Evolutionary conservation across 2,888 invertebrate genomes (phyloP).

Genomic region (Syrista parreyssii): DNA sequence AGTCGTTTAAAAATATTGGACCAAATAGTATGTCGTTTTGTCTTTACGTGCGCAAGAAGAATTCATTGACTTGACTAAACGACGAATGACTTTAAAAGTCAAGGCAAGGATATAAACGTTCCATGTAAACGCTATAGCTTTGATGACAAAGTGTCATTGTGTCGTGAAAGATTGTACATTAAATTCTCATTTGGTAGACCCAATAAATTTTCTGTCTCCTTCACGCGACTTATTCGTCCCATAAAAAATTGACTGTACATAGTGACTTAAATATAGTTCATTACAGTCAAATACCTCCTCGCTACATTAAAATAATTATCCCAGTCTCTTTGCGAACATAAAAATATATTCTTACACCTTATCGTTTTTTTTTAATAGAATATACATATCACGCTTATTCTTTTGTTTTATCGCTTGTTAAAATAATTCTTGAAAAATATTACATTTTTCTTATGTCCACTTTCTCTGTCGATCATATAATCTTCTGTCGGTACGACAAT

Average conservation of each 20-base stretch:
- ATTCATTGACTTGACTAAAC: background rate
- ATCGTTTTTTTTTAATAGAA: constrained; percentile 26
- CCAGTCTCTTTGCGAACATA: constrained; percentile 51
- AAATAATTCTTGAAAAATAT: constrained; percentile 12
- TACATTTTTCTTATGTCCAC: background rate
- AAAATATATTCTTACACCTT: constrained; percentile 55
- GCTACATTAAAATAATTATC: constrained; percentile 33
- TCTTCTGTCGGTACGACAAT: background rate
- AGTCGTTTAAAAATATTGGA: constrained; percentile 1
- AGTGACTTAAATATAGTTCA: constrained; percentile 17
- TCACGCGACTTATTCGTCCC: background rate
- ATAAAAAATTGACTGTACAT: constrained; percentile 17
- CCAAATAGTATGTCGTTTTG: background rate
- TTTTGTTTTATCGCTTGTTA: constrained; percentile 13
- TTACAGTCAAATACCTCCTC: constrained; percentile 1
- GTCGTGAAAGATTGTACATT: background rate
- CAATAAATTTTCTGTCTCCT: background rate
- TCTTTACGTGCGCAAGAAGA: background rate
- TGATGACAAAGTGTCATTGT: background rate
- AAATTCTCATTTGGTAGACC: background rate
- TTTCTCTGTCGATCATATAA: background rate
- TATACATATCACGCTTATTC: constrained; percentile 53
- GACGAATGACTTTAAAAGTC: background rate
- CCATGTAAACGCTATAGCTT: background rate
- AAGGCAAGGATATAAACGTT: background rate